Evolutionary conservation across 92 coral and sea anemone species (phyloP), one percentile per base, ranked within the genome.

Genomic region (Anthopleura xanthogrammica): DNA sequence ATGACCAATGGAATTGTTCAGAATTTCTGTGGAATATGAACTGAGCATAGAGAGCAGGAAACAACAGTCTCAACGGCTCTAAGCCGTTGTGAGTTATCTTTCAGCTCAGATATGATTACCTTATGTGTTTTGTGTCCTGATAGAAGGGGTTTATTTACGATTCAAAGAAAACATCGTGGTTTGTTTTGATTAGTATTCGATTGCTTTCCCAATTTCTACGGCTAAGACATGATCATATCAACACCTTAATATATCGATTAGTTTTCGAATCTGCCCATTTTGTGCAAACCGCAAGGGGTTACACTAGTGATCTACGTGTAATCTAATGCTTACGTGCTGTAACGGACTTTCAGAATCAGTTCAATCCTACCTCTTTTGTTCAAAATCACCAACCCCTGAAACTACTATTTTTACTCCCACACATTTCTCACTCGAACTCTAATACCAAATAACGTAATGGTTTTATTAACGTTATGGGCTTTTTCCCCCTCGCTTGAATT

Each of bases 251-350:
- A 68, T 70, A 77, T 60, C 77, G 24, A 68, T 81, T 81, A 81
- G 65, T 60, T 41, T 81, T 81, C 72, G 78, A 80, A 36, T 72
- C 55, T 81, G 85, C 68, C 78, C 78, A 81, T 70, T 81, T 81
- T 71, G 56, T 46, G 78, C 71, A 80, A 81, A 81, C 85, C 85
- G 85, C 85, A 81, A 81, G 71, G 78, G 24, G 83, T 56, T 16
- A n/a, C 74, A 62, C 5, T 13, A 56, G 40, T n/a, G 19, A 13
- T 16, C 72, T 12, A 29, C 41, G 42, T 81, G 78, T 66, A 81
- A 81, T 29, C 65, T 20, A 41, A 60, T 60, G 77, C 77, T 52
- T 52, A 39, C 64, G 81, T 52, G 68, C 12, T 52, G 64, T 57
- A 78, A 78, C 81, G 81, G 81, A 75, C 78, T 50, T 75, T 43